phyloP scores from a whole-genome alignment of 2,797 vertebrate species.

The Craterocephalus amniculus region DNA sequence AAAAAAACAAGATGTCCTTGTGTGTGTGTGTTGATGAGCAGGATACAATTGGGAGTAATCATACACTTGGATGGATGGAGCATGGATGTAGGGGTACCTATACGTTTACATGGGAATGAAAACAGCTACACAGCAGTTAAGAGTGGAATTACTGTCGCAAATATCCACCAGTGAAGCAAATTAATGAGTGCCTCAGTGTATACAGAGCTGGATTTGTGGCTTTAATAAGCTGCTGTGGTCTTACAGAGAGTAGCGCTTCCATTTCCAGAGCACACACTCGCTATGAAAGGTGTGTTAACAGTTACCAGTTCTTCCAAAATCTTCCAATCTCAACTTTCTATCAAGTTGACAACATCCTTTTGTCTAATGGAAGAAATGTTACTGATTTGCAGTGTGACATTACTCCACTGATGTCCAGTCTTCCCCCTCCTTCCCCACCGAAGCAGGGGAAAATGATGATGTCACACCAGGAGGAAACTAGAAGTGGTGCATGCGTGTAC shows the following conservation, averaged over 20 bases:
- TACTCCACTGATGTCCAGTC: not conserved
- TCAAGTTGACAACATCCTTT: not conserved
- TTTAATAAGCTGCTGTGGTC: constrained; percentile 40
- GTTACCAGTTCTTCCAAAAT: not conserved
- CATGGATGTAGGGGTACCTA: not conserved
- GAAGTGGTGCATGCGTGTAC: constrained; percentile 3
- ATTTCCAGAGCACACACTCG: not conserved
- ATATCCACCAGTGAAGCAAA: not conserved
- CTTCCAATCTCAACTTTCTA: not conserved
- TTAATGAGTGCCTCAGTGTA: not conserved
- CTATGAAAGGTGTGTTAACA: not conserved
- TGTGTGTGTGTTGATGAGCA: too few species aligned
- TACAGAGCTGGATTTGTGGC: constrained; percentile 26
- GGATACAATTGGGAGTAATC: not conserved
- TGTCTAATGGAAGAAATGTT: not conserved
- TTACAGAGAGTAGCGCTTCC: not conserved
- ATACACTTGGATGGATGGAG: too few species aligned
- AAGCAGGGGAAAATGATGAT: not conserved
- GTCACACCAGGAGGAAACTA: constrained; percentile 5
- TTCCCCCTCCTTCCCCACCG: not conserved
- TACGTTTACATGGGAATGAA: not conserved
- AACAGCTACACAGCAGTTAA: not conserved
- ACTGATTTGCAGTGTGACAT: not conserved
- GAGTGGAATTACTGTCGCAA: not conserved
- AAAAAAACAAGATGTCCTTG: too few species aligned